These are phyloP conservation scores for Cisticola juncidis DNA, from an alignment of 2,113 vertebrate genomes.

Conservation along the genomic window DNA sequence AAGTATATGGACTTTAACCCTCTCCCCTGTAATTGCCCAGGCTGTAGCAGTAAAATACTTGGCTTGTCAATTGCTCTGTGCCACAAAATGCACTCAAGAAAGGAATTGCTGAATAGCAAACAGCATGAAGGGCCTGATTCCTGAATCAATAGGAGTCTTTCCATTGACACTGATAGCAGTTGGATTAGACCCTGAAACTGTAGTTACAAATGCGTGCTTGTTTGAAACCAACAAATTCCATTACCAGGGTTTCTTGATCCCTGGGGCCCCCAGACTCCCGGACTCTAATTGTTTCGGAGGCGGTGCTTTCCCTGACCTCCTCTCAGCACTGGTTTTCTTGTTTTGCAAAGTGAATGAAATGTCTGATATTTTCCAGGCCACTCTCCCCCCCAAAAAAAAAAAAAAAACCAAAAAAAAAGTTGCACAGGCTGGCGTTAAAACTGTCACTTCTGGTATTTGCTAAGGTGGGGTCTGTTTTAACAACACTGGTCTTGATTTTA, in stretches of 20 bases:
- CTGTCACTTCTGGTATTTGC: neutral
- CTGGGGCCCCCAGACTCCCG: neutral
- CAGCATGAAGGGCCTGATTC: neutral
- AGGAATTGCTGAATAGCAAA: neutral
- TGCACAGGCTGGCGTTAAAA: neutral
- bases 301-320: neutral
- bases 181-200: constrained; percentile 23
- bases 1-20: neutral
- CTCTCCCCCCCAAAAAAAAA: neutral
- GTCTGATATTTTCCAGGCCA: constrained; percentile 44
- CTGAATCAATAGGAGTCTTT: neutral
- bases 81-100: neutral
- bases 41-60: constrained; percentile 16
- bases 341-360: neutral
- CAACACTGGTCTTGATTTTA: neutral
- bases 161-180: neutral
- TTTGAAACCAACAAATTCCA: constrained; percentile 34
- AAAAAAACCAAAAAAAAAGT: neutral
- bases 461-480: neutral
- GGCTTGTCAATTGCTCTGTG: neutral
- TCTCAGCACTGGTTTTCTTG: neutral
- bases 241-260: constrained; percentile 25
- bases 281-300: neutral
- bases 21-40: constrained; percentile 6
- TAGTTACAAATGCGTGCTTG: constrained; percentile 32